Percentiles rank a stretch among this genome's conserved stretches.
Conservation (phyloP, 2,888 invertebrate species). For the Parelbella ahira region DNA sequence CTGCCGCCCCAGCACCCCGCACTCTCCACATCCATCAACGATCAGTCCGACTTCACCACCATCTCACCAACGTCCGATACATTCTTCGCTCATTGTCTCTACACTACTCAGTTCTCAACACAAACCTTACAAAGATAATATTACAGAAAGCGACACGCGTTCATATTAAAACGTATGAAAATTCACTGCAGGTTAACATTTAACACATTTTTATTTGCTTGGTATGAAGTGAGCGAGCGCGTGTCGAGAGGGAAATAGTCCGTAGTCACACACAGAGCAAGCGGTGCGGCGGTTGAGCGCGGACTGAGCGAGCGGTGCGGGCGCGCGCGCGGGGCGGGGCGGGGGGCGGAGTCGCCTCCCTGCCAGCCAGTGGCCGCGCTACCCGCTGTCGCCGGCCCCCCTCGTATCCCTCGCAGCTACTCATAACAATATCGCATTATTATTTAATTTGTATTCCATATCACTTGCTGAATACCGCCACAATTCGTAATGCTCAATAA, state of each 20-base stretch:
- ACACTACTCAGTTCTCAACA: too few relatives aligned
- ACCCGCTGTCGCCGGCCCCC: slow-evolving; percentile 63
- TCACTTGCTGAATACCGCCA: slow-evolving; percentile 38
- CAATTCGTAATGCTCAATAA: slow-evolving; percentile 27
- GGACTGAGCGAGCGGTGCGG: slow-evolving; percentile 64
- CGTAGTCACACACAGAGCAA: slow-evolving; percentile 34
- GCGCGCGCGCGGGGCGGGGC: slow-evolving; percentile 43
- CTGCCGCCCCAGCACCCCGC: slow-evolving; percentile 67
- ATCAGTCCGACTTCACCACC: slow-evolving; percentile 52
- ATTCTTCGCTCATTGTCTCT: slow-evolving; percentile 42
- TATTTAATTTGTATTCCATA: slow-evolving; percentile 44
- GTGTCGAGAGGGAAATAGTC: slow-evolving; percentile 16
- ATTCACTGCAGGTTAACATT: too few relatives aligned
- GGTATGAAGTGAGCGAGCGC: too few relatives aligned
- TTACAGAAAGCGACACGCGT: too few relatives aligned
- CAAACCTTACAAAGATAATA: too few relatives aligned
- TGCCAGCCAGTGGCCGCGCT: slow-evolving; percentile 61
- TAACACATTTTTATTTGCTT: slow-evolving; percentile 31
- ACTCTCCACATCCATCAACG: slow-evolving; percentile 72
- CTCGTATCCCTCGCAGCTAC: slow-evolving; percentile 38
- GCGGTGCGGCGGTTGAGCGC: slow-evolving; percentile 62
- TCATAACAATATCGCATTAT: slow-evolving; percentile 59
- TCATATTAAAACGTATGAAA: too few relatives aligned
- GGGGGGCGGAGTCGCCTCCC: slow-evolving; percentile 51
- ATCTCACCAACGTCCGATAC: slow-evolving; percentile 61